Conservation (phyloP, 1,140 invertebrate species). For the Procambarus virginalis region DNA sequence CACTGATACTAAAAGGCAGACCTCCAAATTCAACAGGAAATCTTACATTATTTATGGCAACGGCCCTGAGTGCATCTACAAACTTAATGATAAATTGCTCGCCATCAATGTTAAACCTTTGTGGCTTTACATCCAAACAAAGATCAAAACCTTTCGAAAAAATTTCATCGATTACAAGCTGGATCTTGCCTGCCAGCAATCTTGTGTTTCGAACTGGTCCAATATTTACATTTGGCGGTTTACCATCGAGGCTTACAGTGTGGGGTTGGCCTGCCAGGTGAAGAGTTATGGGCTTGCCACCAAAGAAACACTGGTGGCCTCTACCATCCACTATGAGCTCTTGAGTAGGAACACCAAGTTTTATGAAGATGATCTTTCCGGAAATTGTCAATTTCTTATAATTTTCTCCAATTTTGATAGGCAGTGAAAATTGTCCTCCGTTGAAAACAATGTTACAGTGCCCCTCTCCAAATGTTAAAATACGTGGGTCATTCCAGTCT, state of each 20-base stretch:
- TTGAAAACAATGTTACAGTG: slow-evolving; percentile 18
- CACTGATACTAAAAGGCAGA: slow-evolving; percentile 83
- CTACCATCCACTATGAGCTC: slow-evolving; percentile 92
- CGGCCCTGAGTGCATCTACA: slow-evolving; percentile 76
- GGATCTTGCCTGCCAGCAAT: slow-evolving; percentile 87
- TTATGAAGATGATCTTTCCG: slow-evolving; percentile 79
- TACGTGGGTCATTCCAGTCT: slow-evolving; percentile 87
- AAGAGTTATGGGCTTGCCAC: slow-evolving; percentile 89
- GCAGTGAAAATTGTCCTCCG: slow-evolving; percentile 70
- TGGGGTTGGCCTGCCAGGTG: slow-evolving; percentile 86
- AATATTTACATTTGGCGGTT: slow-evolving; percentile 82
- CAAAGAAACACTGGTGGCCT: slow-evolving; percentile 93
- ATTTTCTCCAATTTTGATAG: slow-evolving; percentile 71
- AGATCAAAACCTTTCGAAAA: slow-evolving; percentile 85
- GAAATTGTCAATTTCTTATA: slow-evolving; percentile 74
- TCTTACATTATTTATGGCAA: no score
- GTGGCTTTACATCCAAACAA: slow-evolving; percentile 88
- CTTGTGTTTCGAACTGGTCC: slow-evolving; percentile 80
- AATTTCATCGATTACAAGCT: slow-evolving; percentile 82
- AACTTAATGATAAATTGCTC: slow-evolving; percentile 86
- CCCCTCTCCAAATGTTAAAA: slow-evolving; percentile 83
- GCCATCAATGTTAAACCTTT: slow-evolving; percentile 83
- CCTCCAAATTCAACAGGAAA: slow-evolving; percentile 91
- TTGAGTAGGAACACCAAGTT: slow-evolving; percentile 92
- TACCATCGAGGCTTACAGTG: slow-evolving; percentile 87